These are phyloP conservation scores for Calameuta idolon DNA, from an alignment of 2,888 invertebrate species.

Conservation along the genomic window DNA sequence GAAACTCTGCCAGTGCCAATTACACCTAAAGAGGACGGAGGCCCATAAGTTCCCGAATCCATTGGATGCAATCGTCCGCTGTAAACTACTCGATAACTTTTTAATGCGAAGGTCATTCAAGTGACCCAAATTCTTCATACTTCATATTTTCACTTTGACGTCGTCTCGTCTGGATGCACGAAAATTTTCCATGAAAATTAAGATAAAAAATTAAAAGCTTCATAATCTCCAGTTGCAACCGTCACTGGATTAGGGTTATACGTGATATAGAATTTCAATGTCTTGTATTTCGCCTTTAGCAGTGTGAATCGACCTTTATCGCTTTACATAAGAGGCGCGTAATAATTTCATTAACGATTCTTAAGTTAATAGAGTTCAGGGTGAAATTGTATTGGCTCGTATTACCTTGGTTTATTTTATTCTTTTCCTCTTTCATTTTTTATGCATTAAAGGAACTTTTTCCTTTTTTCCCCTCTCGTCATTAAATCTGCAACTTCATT, in stretches of 20 bases:
- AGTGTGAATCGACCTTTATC: neutral
- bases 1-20: neutral
- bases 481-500: neutral
- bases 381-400: neutral
- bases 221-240: neutral
- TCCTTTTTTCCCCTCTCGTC: neutral
- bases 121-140: slow-evolving; percentile 39
- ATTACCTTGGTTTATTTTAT: neutral
- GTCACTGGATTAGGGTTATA: neutral
- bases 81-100: slow-evolving; percentile 8
- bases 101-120: slow-evolving; percentile 28
- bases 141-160: slow-evolving; percentile 44
- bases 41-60: neutral
- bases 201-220: neutral
- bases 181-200: neutral
- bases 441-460: neutral
- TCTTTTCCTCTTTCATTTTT: neutral
- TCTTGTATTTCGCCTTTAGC: neutral
- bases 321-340: neutral
- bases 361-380: neutral
- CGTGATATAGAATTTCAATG: neutral
- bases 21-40: neutral
- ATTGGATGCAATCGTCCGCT: neutral
- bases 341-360: neutral
- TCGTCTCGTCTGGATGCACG: neutral